Percentiles rank a stretch among this genome's conserved stretches.
These are phyloP conservation scores for Pygoscelis antarcticus DNA, from an alignment of 2,113 vertebrate genomes.

Conservation along the genomic window DNA sequence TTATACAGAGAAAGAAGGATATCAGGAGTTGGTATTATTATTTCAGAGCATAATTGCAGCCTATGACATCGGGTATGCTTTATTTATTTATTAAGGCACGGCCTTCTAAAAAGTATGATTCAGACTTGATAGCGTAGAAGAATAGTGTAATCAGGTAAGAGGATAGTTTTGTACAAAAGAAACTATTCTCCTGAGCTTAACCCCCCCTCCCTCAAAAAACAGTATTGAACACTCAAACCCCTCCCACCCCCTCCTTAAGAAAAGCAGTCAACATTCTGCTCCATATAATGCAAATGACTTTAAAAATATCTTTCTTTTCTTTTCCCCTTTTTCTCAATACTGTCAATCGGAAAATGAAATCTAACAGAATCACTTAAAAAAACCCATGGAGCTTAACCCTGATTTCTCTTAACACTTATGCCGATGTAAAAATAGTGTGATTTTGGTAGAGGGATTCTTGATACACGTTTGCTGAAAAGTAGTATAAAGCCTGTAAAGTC, in stretches of 20 bases:
- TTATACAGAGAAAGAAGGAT: background rate
- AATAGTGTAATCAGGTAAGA: conserved; percentile 12
- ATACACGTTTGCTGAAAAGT: background rate
- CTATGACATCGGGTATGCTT: background rate
- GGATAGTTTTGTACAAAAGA: background rate
- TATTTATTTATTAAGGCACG: conserved; percentile 25
- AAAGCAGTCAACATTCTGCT: conserved; percentile 1
- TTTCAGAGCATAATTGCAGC: background rate
- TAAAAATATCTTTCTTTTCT: background rate
- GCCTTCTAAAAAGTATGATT: background rate
- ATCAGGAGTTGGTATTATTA: background rate
- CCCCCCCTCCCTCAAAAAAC: background rate
- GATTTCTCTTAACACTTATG: background rate
- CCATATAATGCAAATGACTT: background rate
- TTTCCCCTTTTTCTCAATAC: background rate
- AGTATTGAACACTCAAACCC: background rate
- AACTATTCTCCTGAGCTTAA: background rate
- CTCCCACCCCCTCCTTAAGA: background rate
- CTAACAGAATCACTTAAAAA: background rate
- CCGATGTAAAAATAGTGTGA: background rate
- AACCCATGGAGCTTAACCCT: background rate
- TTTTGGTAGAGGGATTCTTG: background rate
- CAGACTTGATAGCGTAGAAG: background rate
- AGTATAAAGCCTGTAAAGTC: background rate
- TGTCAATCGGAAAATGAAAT: conserved; percentile 19